Evolutionary conservation across 2,113 vertebrate species (phyloP), one percentile per base, ranked within the genome.

Genomic region (Carassius carassius): DNA sequence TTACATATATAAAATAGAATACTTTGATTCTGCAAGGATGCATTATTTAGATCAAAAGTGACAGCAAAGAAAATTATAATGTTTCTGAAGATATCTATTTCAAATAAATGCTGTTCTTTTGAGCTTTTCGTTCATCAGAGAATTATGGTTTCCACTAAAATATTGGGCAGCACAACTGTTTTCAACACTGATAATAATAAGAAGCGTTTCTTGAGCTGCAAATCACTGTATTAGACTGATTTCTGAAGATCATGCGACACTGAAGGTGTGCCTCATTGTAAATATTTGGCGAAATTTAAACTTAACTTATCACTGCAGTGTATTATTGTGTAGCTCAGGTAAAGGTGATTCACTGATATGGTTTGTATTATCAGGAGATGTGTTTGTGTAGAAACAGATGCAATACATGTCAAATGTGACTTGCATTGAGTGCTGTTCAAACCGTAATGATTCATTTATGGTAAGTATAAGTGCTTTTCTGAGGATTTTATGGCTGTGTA

Each of bases 401-500:
- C 16, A 58, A 58, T 58, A 58, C 19, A 58, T 58, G 56, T 58
- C 54, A 58, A 58, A 19, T 21, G 19, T n/a, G 7, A 58, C 56
- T 58, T 58, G 56, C 56, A 58, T 70, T 73, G n/a, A 19, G 73
- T 23, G 8, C 49, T 32, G 70, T 23, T 44, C 16, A 54, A 54
- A 11, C 47, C 49, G 32, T 76, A 29, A 76, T 3, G 74, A 25
- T 54, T 32, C 2, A 2, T 70, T 70, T 37, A 25, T 17, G 49
- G 54, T 76, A 32, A 54, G 23, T 3, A 11, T 3, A 70, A 37
- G 29, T 1, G 16, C 29, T 3, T 13, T 19, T 13, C 16, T 49
- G 49, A 54, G 74, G 44, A 3, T 29, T 76, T 76, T 76, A 76
- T 51, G 25, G 23, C 74, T 1, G n/a, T 23, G 80, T 82, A 56